Evolutionary conservation across 2,797 vertebrate genomes (phyloP), one percentile per base, ranked within the genome.

Genomic region (Megaceryle alcyon): DNA sequence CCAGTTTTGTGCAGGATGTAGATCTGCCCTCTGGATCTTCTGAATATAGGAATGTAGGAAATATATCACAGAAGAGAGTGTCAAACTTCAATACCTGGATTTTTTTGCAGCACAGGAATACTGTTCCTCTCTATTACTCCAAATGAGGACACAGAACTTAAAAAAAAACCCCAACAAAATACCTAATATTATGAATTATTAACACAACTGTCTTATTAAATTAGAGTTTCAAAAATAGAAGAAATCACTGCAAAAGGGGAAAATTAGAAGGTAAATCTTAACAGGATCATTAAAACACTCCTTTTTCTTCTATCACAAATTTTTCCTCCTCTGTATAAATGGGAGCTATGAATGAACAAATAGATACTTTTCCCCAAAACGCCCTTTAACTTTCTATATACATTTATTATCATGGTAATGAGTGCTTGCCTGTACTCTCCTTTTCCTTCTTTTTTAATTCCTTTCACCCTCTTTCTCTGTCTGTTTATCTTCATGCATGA

Each of bases 331-430:
- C 13, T 25, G 3, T n/a, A 28, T 14, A 23, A 46, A 29, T n/a
- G 15, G 4, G 7, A 79, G 3, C 3, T 69, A 33, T 48, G 22
- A 48, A 82, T 53, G 72, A 95, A 97, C 89, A 68, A 33, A 22
- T 88, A 96, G 80, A 90, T 95, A 91, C 37, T 97, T 86, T 93
- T 93, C 84, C 76, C 86, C 85, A 92, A 96, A 92, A n/a, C 12
- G 68, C 78, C 86, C 75, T 94, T 97, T 94, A 93, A 83, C 82
- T 92, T 94, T 96, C 94, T 80, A 64, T 49, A 6, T 25, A 25
- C 29, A 56, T 92, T 97, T 96, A 94, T 95, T 84, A 60, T 64
- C 53, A 82, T 68, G 85, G 85, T 88, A 88, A 94, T 92, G 73
- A 95, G 57, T 92, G 76, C 56, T 51, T 76, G 39, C 23, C 73